These are phyloP conservation scores for Labeo rohita DNA, from an alignment of 2,113 vertebrate species.

Conservation along the genomic window DNA sequence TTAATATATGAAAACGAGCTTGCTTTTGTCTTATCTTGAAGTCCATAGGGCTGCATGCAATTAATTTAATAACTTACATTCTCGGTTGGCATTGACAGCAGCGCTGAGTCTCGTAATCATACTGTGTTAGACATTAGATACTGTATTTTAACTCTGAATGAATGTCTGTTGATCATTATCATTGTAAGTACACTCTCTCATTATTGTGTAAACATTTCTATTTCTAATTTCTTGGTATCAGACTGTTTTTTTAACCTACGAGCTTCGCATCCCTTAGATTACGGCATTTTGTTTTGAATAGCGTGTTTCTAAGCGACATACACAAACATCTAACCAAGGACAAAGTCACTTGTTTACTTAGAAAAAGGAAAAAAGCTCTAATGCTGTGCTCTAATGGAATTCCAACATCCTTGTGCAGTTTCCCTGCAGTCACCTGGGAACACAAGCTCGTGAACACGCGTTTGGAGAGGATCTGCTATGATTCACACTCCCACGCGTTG, in stretches of 20 bases:
- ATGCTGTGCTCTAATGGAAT: conserved; percentile 18
- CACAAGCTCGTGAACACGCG: conserved; percentile 2
- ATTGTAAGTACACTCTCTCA: conserved; percentile 8
- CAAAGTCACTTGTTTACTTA: conserved; percentile 41
- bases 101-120: neutral
- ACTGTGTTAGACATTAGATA: neutral
- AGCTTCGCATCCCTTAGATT: neutral
- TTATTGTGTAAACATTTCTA: conserved; percentile 24
- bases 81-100: conserved; percentile 10
- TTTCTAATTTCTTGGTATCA: conserved; percentile 1
- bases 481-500: conserved; percentile 11
- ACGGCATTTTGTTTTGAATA: conserved; percentile 1
- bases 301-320: conserved; percentile 34
- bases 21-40: neutral
- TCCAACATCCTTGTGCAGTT: neutral
- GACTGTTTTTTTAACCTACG: conserved; percentile 2
- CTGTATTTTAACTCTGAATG: neutral
- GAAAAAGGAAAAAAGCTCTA: conserved; percentile 1
- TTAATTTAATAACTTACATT: conserved; percentile 12
- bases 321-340: conserved; percentile 29
- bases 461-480: conserved; percentile 33
- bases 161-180: conserved; percentile 18
- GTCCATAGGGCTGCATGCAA: conserved; percentile 17
- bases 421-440: conserved; percentile 41
- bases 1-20: neutral